Evolutionary conservation across 2,888 invertebrate genomes (phyloP).

Genomic region (Aplocera efformata): DNA sequence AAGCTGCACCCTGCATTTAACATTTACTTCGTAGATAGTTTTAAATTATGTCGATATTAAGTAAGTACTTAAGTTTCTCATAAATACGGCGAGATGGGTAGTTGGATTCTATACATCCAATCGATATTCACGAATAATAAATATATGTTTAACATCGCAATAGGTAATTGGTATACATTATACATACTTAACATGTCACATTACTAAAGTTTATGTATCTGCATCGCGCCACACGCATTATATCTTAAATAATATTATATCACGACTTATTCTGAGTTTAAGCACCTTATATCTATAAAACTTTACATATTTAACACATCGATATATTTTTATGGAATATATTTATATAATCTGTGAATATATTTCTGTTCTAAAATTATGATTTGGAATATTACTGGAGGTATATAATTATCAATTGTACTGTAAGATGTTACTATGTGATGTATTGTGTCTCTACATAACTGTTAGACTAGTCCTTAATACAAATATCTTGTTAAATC

Average conservation of each 20-base stretch:
- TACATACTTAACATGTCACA: constrained; percentile 4
- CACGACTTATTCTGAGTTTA: constrained; percentile 72
- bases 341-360: constrained; percentile 58
- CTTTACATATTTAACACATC: constrained; percentile 53
- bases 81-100: too few species aligned
- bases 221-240: constrained; percentile 29
- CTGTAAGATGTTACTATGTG: constrained; percentile 57
- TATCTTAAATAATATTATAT: constrained; percentile 55
- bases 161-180: background rate
- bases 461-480: constrained; percentile 20
- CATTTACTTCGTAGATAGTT: too few species aligned
- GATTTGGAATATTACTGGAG: constrained; percentile 72
- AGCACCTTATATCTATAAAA: constrained; percentile 66
- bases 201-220: constrained; percentile 10
- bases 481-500: constrained; percentile 25
- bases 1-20: constrained; percentile 20
- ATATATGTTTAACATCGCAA: background rate
- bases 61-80: too few species aligned
- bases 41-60: too few species aligned
- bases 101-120: too few species aligned
- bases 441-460: constrained; percentile 39
- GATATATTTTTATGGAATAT: constrained; percentile 53
- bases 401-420: constrained; percentile 62
- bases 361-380: constrained; percentile 62
- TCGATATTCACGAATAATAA: too few species aligned